Evolutionary conservation across 2,888 invertebrate species (phyloP), one percentile per base, ranked within the genome.

Genomic region (Gandaritis pyraliata): DNA sequence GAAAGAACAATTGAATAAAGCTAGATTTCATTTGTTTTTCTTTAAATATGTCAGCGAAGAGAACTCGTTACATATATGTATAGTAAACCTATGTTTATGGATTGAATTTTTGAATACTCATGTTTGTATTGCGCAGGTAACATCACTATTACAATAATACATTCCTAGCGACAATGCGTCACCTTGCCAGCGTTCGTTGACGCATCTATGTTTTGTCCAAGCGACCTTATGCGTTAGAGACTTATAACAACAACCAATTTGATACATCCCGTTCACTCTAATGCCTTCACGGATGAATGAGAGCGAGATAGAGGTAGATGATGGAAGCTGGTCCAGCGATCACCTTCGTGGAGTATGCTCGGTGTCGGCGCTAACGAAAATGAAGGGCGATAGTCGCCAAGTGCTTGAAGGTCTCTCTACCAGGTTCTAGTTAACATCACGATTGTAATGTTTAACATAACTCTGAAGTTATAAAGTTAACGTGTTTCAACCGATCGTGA

Each of bases 141-240:
- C 80, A 80, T 76, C 71, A 72, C 69, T 84, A 86, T 81, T 83
- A 86, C 81, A 85, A 84, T 89, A 87, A 88, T 86, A 89, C 83
- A 90, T 90, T 88, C 89, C 85, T 88, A 87, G 82, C 76, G 82
- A 86, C 89, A 89, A 87, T 80, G 82, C 84, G 81, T 91, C 85
- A 89, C 91, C 91, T 92, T 91, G 91, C 86, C 75, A 82, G 90
- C 88, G 91, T 89, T 85, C 90, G 87, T 92, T 92, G 91, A 91
- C 91, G 90, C 86, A 85, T 87, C 85, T 86, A 85, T 85, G 90
- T 88, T 90, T 90, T 89, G 90, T 89, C 85, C 85, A 82, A 85
- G 81, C 82, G 91, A 90, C 91, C 91, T 91, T 87, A 90, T 82
- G 83, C 85, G 86, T 85, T 87, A 84, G 82, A 61, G 36, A 78